These are phyloP conservation scores for Harpalus rubripes DNA, from an alignment of 2,888 invertebrate species.

Conservation along the genomic window DNA sequence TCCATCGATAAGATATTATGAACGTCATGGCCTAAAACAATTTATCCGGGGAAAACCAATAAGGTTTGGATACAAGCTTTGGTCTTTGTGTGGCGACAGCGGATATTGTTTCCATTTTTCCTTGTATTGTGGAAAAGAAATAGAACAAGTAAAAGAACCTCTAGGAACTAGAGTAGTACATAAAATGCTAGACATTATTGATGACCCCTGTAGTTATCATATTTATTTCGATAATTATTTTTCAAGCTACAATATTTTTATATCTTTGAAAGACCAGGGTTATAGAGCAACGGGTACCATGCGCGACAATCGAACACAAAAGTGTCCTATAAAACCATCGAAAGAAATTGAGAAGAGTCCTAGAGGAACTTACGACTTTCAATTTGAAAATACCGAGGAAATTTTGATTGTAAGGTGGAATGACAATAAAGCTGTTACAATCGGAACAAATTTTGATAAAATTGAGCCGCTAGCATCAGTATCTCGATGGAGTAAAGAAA, in stretches of 20 bases:
- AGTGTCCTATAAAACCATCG: conserved; percentile 32
- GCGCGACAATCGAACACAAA: conserved; percentile 40
- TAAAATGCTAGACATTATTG: conserved; percentile 50
- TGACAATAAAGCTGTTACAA: conserved; percentile 62
- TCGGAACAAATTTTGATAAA: too few species aligned
- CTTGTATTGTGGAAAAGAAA: conserved; percentile 50
- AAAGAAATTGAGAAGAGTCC: conserved; percentile 14
- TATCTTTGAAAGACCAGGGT: conserved; percentile 20
- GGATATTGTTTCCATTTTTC: conserved; percentile 64
- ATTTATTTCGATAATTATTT: conserved; percentile 47
- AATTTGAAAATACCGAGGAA: conserved; percentile 53
- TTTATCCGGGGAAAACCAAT: conserved; percentile 56
- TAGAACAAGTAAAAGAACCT: neutral
- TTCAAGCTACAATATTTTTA: conserved; percentile 27
- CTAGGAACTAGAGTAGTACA: conserved; percentile 45
- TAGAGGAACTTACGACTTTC: conserved; percentile 40
- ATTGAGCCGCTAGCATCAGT: conserved; percentile 33
- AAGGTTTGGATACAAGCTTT: conserved; percentile 9
- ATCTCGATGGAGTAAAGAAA: conserved; percentile 45
- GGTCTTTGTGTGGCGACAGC: conserved; percentile 55
- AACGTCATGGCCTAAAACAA: conserved; percentile 58
- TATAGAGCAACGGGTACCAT: conserved; percentile 49
- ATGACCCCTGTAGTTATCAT: conserved; percentile 23
- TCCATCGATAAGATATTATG: conserved; percentile 64
- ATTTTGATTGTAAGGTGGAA: conserved; percentile 58